Conservation (phyloP, 2,113 vertebrate species). For the Rhinichthys klamathensis region DNA sequence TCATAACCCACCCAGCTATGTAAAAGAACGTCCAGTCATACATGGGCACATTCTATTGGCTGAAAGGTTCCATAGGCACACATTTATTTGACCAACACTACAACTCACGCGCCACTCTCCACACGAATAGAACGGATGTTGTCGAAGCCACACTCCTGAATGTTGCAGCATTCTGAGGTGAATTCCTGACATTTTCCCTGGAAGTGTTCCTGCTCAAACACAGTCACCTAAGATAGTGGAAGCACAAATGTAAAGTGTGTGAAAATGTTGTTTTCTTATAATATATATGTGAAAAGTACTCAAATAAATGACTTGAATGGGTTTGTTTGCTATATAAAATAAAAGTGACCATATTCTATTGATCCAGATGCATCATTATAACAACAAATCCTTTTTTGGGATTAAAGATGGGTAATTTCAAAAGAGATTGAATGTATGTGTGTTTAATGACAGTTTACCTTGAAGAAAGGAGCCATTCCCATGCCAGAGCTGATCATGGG, state of each 20-base stretch:
- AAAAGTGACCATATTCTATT: not conserved
- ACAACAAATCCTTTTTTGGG: not conserved
- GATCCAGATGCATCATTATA: not conserved
- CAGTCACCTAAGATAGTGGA: slow-evolving; percentile 71
- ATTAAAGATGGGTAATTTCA: not conserved
- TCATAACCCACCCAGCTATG: slow-evolving; percentile 90
- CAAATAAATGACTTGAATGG: not conserved
- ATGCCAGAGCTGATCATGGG: slow-evolving; percentile 76
- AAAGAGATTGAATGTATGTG: not conserved
- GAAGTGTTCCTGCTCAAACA: slow-evolving; percentile 85
- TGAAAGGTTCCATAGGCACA: not conserved
- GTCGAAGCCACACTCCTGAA: slow-evolving; percentile 80
- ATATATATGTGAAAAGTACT: not conserved
- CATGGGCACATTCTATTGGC: not conserved
- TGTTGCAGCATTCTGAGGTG: slow-evolving; percentile 80
- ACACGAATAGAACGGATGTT: slow-evolving; percentile 82
- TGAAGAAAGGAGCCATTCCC: slow-evolving; percentile 80
- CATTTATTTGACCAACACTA: not conserved
- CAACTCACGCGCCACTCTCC: slow-evolving; percentile 81
- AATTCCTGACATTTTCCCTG: slow-evolving; percentile 82
- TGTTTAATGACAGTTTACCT: slow-evolving; percentile 65
- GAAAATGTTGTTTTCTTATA: not conserved
- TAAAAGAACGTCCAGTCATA: slow-evolving; percentile 6
- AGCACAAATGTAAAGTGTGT: not conserved
- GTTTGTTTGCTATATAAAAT: too few relatives aligned